Evolutionary conservation across 2,888 invertebrate species (phyloP), one percentile per base, ranked within the genome.

Genomic region (Amphipyra berbera): DNA sequence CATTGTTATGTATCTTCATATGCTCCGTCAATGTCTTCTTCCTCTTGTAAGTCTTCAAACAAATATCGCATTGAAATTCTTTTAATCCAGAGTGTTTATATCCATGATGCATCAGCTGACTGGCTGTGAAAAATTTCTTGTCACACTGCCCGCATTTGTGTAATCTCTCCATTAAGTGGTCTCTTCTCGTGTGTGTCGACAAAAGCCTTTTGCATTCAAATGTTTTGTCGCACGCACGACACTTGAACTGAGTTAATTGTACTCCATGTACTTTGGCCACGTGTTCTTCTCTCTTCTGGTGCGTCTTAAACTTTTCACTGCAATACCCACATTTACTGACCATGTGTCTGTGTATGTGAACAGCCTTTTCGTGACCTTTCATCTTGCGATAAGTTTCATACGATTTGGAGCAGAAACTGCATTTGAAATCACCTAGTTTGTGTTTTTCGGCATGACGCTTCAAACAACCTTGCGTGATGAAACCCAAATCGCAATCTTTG

Each of bases 161-260:
- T 0, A 61, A 61, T 44, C 73, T 69, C 27, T 82, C 74, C 73
- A 81, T 64, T 15, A 83, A 50, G 61, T 91, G 91, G 35, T 85
- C 86, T 0, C 81, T 81, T 48, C 92, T 87, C 27, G 89, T 90
- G 48, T 95, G 95, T 0, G 88, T 83, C 0, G 89, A 92, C 9
- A 95, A 74, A 8, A 92, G 84, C 15, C 90, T 87, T 44, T 93
- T 91, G 60, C 93, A 92, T 6, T 88, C 87, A 65, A 94, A 95
- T 0, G 84, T 87, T 64, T 90, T 93, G 0, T 89, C 90, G 52
- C 95, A 95, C 0, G 93, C 89, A 6, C 88, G 84, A 56, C 95
- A 95, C 2, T 85, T 86, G 6, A 92, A 78, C 1, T 9, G 61
- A 5, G 54, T 6, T 45, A 45, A 0, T 6, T 61, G 59, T 0